Evolutionary conservation across 2,888 invertebrate species (phyloP).

Genomic region (Mesopsocus fuscifrons): DNA sequence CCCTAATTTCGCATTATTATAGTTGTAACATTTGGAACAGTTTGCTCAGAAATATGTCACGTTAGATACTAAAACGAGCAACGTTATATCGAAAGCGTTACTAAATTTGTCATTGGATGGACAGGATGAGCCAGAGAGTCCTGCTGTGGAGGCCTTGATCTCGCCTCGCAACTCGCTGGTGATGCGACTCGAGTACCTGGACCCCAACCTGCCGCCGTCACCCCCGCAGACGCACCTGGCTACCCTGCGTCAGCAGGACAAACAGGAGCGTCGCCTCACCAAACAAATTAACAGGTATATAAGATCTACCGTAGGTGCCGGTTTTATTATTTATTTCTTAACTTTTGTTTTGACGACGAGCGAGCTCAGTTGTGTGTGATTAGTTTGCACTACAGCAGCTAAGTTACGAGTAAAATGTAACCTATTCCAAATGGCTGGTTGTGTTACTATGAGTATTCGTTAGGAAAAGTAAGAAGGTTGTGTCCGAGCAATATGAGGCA

Average conservation of each 20-base stretch:
- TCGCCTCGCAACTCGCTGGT: slow-evolving; percentile 40
- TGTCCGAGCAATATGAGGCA: too few species aligned
- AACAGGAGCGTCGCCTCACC: slow-evolving; percentile 24
- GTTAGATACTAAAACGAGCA: not conserved
- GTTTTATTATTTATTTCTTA: not conserved
- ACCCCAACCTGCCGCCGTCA: slow-evolving; percentile 33
- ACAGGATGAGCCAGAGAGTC: slow-evolving; percentile 21
- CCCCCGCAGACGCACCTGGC: slow-evolving; percentile 25
- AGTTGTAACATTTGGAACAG: too few species aligned
- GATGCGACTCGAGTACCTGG: slow-evolving; percentile 29
- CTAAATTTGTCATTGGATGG: too few species aligned
- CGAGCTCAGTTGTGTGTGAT: too few species aligned
- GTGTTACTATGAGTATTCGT: too few species aligned
- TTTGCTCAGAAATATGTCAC: slow-evolving; percentile 3
- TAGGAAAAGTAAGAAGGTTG: too few species aligned
- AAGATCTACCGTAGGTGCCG: not conserved
- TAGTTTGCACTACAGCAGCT: too few species aligned
- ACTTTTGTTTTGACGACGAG: slow-evolving; percentile 12
- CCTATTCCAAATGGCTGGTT: too few species aligned
- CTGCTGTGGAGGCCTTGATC: slow-evolving; percentile 29
- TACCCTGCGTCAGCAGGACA: not conserved
- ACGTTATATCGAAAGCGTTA: not conserved
- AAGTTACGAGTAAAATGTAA: too few species aligned
- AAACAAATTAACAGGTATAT: slow-evolving; percentile 34
- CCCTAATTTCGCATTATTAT: too few species aligned